Percentiles rank a stretch among this genome's conserved stretches.
Evolutionary conservation across 1,140 invertebrate genomes (phyloP).

Genomic region (Geopemphigus sp.): DNA sequence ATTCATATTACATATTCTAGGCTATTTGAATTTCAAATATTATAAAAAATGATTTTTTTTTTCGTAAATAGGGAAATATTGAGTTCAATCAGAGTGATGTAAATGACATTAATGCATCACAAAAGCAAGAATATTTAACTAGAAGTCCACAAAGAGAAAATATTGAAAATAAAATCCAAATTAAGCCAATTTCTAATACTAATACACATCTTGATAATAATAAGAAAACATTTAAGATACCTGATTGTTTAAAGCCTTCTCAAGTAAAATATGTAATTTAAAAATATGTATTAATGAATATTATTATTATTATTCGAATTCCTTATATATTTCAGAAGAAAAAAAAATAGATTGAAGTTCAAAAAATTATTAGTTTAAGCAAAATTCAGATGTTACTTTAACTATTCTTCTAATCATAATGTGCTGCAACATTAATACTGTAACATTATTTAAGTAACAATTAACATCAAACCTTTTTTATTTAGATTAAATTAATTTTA

Average conservation of each 20-base stretch:
- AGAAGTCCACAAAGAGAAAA: neutral
- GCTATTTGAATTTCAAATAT: neutral
- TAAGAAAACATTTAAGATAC: slow-evolving; percentile 10
- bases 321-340: neutral
- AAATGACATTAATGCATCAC: too few relatives aligned
- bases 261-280: neutral
- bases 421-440: too few relatives aligned
- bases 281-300: neutral
- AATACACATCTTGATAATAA: too few relatives aligned
- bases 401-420: too few relatives aligned
- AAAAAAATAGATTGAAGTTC: neutral
- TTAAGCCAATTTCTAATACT: neutral
- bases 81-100: neutral
- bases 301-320: neutral
- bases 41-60: neutral
- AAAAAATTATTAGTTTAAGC: too few relatives aligned
- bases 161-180: neutral
- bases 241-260: neutral
- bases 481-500: too few relatives aligned
- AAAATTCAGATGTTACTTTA: too few relatives aligned
- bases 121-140: neutral
- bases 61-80: neutral
- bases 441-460: too few relatives aligned
- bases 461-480: too few relatives aligned
- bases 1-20: neutral